A percentile compares a stretch with the other conserved stretches of the same genome.
Conservation (phyloP, 2,113 vertebrate genomes). For the Pseudopipra pipra region DNA sequence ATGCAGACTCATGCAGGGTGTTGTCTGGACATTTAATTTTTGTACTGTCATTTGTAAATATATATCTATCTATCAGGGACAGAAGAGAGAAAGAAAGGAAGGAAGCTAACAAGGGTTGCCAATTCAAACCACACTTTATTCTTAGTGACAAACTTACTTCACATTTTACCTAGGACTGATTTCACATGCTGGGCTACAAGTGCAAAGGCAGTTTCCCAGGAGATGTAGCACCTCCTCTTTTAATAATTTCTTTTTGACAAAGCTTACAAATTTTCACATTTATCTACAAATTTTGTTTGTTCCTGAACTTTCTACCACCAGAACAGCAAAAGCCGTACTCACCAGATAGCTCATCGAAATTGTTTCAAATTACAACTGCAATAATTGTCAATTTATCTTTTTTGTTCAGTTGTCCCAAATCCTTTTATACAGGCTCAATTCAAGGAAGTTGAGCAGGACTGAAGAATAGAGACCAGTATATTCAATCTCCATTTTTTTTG, state of each 20-base stretch:
- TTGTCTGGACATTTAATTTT: background rate
- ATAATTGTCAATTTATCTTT: background rate
- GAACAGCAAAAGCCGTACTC: background rate
- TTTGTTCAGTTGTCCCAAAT: background rate
- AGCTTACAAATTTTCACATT: background rate
- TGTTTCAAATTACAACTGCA: background rate
- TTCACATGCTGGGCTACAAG: background rate
- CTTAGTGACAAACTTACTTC: background rate
- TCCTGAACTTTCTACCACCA: background rate
- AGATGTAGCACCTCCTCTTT: background rate
- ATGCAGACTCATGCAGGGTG: background rate
- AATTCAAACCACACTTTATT: background rate
- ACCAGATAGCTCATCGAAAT: background rate
- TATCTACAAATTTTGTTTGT: background rate
- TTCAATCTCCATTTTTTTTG: background rate
- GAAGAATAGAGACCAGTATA: background rate
- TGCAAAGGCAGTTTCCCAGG: background rate
- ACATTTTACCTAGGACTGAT: background rate
- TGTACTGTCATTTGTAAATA: background rate
- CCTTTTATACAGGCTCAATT: background rate
- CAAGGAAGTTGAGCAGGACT: background rate
- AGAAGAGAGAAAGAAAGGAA: background rate
- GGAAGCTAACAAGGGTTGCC: background rate
- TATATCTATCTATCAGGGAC: background rate
- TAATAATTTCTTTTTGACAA: background rate